These are phyloP conservation scores for Alethe castanea DNA, from an alignment of 2,113 vertebrate genomes.

Conservation along the genomic window DNA sequence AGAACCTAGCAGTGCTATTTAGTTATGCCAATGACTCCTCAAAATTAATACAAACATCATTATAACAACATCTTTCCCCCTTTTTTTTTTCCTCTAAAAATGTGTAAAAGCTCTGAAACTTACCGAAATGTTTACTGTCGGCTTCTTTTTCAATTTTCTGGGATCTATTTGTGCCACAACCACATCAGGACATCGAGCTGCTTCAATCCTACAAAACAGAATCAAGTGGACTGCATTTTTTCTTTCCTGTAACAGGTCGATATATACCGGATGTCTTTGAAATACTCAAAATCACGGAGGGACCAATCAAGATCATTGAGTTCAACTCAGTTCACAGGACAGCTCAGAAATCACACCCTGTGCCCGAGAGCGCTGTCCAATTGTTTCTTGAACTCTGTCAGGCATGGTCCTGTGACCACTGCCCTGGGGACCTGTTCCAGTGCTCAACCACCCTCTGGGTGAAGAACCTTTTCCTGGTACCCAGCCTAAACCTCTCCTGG, in stretches of 20 bases:
- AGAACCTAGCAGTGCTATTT: not conserved
- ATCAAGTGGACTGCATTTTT: not conserved
- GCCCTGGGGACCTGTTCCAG: not conserved
- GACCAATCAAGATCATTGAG: not conserved
- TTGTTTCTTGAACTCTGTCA: not conserved
- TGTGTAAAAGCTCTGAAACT: constrained; percentile 44
- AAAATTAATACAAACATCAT: not conserved
- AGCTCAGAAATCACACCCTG: not conserved
- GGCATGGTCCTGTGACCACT: not conserved
- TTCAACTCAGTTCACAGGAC: not conserved
- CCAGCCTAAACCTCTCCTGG: not conserved
- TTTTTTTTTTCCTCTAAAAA: not conserved
- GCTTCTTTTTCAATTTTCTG: constrained; percentile 90
- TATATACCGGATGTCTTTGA: fast-evolving
- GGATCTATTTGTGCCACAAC: constrained; percentile 96
- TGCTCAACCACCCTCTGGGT: not conserved
- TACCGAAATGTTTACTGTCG: constrained; percentile 87
- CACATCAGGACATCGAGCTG: constrained; percentile 91
- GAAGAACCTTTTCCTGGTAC: not conserved
- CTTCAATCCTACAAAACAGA: constrained; percentile 83
- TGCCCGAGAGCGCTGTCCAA: not conserved
- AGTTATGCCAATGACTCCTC: not conserved
- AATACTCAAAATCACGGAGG: not conserved
- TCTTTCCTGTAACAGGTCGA: not conserved
- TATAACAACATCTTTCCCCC: not conserved